Conservation (phyloP, 2,888 invertebrate genomes). For the Microplitis deprimator region DNA sequence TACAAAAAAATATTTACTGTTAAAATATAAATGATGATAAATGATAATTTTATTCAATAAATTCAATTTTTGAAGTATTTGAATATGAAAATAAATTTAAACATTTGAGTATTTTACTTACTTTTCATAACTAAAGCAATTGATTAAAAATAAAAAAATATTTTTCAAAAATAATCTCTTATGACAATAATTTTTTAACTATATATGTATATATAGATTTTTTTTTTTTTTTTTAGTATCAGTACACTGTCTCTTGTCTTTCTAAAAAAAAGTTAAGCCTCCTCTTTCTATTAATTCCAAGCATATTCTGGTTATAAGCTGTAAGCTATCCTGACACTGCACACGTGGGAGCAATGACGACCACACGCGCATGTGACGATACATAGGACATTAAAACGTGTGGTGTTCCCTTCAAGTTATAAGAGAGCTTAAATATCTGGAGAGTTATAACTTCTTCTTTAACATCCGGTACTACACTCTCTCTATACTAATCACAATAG, state of each 20-base stretch:
- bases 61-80: not conserved
- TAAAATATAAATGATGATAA: not conserved
- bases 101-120: not conserved
- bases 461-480: constrained; percentile 29
- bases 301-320: not conserved
- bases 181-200: not conserved
- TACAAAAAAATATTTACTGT: not conserved
- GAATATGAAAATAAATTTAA: not conserved
- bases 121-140: not conserved
- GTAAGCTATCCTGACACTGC: not conserved
- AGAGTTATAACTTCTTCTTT: constrained; percentile 23
- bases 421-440: constrained; percentile 2
- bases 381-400: not conserved
- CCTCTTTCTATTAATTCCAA: not conserved
- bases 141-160: not conserved
- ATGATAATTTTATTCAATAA: not conserved
- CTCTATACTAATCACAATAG: not conserved
- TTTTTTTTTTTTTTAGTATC: not conserved
- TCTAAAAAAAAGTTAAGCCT: not conserved
- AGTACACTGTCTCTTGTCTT: not conserved
- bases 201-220: not conserved
- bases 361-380: constrained; percentile 28
- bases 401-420: not conserved
- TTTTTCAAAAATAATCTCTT: not conserved
- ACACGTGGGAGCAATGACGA: constrained; percentile 23